Percentiles rank a stretch among this genome's conserved stretches.
Conservation (phyloP, 35 echinoderm and acorn worm species). For the Chiridota heheva region DNA sequence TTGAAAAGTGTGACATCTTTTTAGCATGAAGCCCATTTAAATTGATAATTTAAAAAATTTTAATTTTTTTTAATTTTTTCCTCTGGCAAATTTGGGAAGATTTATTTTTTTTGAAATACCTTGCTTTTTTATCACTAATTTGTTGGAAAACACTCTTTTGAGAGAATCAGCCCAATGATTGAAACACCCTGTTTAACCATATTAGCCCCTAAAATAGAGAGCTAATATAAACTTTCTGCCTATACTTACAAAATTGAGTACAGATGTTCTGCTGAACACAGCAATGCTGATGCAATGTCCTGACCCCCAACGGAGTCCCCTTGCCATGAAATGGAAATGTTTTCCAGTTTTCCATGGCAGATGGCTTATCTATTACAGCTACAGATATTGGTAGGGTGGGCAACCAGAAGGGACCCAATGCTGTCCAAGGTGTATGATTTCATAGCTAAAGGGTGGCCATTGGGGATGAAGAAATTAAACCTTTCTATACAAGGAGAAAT, state of each 20-base stretch:
- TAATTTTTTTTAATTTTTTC: too few species aligned
- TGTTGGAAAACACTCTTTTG: too few species aligned
- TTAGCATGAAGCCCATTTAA: too few species aligned
- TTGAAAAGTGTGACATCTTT: too few species aligned
- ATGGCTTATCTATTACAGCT: slow-evolving; percentile 19
- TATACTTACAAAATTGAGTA: slow-evolving; percentile 37
- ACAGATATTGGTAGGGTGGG: slow-evolving; percentile 11
- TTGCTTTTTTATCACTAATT: too few species aligned
- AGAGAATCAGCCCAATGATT: too few species aligned
- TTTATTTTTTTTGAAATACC: too few species aligned
- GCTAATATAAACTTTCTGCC: too few species aligned
- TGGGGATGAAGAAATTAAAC: slow-evolving; percentile 11
- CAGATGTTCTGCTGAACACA: slow-evolving; percentile 5
- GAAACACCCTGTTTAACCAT: too few species aligned
- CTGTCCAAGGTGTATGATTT: slow-evolving; percentile 44
- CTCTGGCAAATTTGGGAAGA: too few species aligned
- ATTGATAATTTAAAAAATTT: too few species aligned
- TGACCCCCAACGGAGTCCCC: neutral
- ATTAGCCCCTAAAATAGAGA: too few species aligned
- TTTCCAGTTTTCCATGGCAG: slow-evolving; percentile 15
- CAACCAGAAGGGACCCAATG: slow-evolving; percentile 16
- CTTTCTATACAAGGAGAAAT: slow-evolving; percentile 22
- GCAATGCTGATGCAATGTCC: slow-evolving; percentile 32
- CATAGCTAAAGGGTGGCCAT: slow-evolving; percentile 39
- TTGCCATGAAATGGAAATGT: neutral